Conservation (phyloP, 2,797 vertebrate genomes). For the Peromyscus aztecus region DNA sequence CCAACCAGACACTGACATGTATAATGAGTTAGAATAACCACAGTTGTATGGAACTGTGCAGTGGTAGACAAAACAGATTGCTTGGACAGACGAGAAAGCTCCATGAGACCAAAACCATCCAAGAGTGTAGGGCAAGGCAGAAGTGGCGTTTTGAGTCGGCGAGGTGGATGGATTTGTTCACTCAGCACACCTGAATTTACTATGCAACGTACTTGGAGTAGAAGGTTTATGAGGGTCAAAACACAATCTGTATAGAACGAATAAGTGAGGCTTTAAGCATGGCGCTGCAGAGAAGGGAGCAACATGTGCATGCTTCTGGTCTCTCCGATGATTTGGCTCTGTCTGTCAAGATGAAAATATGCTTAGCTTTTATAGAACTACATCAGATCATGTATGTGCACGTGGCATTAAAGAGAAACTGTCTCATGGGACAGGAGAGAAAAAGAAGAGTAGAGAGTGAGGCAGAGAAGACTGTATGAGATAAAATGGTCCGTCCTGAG, state of each 20-base stretch:
- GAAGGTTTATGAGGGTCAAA: conserved; percentile 39
- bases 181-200: conserved; percentile 62
- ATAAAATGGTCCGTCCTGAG: no score
- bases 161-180: conserved; percentile 12
- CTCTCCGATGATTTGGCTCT: neutral
- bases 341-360: conserved; percentile 50
- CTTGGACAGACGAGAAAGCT: conserved; percentile 45
- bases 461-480: no score
- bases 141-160: conserved; percentile 33
- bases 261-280: conserved; percentile 13
- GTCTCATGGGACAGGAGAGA: neutral
- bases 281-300: neutral
- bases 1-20: conserved; percentile 64
- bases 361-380: neutral
- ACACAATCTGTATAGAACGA: conserved; percentile 40
- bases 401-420: neutral
- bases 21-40: conserved; percentile 60
- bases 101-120: conserved; percentile 12
- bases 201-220: conserved; percentile 2
- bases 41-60: conserved; percentile 29
- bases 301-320: neutral
- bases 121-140: conserved; percentile 3
- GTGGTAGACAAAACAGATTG: conserved; percentile 60
- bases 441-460: neutral
- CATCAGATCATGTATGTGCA: neutral